Base-by-base conservation (phyloP, 2,888 invertebrate genomes). In the Octonoba sinensis region DNA sequence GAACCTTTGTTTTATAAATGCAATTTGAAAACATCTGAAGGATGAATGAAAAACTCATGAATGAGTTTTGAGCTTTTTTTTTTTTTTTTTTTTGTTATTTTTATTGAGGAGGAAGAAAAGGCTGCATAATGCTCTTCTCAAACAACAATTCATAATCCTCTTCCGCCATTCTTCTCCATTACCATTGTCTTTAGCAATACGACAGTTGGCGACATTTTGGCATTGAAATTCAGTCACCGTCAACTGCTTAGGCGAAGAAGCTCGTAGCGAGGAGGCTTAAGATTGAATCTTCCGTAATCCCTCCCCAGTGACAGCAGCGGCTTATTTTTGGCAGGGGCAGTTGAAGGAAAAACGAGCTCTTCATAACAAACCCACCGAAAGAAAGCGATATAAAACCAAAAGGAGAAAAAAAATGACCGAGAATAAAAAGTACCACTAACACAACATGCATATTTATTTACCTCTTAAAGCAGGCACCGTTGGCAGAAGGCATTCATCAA, bases 371-470 rank as follows among this genome's bases (percentile, higher is more conserved):
- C 71, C 60, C 54, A 60, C 22, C 64, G 20, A 57, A 44, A 71
- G 65, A 22, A 64, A 60, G 65, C 22, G 54, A 62, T 60, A 6
- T n/a, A 22, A 47, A 22, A 65, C 46, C 24, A 69, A 64, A 74
- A 20, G 16, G 20, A 24, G 56, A 64, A 66, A 36, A 27, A 56
- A n/a, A 20, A 73, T 46, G 8, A 36, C 36, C 36, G 36, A 36
- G 8, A 36, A 36, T 36, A 36, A 36, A 36, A 36, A 1, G 36
- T 36, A 36, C 36, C 36, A 36, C 36, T 36, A 73, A 54, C 64
- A 69, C 72, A 60, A 27, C 62, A 69, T 81, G 79, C 73, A 81
- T 81, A 81, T 81, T 81, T 81, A 81, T 81, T 81, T 74, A 77
- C 77, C 62, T 69, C 62, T 60, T 57, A 56, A 60, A 27, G 27